Evolutionary conservation across 1,140 invertebrate genomes (phyloP).

Genomic region (Brachionus calyciflorus): DNA sequence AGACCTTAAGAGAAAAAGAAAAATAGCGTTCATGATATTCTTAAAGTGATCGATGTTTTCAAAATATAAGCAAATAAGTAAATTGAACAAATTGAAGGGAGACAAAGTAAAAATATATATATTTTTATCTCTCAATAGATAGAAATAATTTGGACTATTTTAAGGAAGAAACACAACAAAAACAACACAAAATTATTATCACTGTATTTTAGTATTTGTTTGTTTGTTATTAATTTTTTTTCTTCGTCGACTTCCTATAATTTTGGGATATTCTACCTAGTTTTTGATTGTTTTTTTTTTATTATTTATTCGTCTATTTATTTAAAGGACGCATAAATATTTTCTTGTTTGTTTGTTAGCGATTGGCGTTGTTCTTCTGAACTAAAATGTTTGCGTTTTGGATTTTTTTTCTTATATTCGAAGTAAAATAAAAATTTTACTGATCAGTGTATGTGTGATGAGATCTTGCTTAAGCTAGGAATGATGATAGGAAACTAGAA

Average conservation of each 20-base stretch:
- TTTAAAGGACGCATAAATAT: slow-evolving; percentile 10
- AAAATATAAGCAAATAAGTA: too few species aligned
- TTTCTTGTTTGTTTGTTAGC: slow-evolving; percentile 35
- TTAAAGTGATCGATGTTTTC: too few species aligned
- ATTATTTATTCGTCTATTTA: too few species aligned
- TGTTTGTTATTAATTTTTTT: slow-evolving; percentile 24
- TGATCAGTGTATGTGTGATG: too few species aligned
- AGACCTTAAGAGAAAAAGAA: not conserved
- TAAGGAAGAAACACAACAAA: not conserved
- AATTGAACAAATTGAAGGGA: too few species aligned
- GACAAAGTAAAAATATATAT: slow-evolving; percentile 18
- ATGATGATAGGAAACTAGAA: too few species aligned
- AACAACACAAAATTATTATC: slow-evolving; percentile 22
- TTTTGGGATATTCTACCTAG: too few species aligned
- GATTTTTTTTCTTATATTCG: too few species aligned
- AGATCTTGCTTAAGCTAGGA: too few species aligned
- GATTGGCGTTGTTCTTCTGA: slow-evolving; percentile 10
- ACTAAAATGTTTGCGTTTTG: not conserved
- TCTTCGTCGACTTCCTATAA: too few species aligned
- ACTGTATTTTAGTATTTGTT: slow-evolving; percentile 22
- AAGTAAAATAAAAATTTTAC: too few species aligned
- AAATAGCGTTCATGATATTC: not conserved
- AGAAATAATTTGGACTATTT: not conserved
- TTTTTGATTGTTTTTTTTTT: too few species aligned
- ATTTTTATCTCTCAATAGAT: not conserved